Percentiles rank a stretch among this genome's conserved stretches.
Conservation (phyloP, 2,113 vertebrate species). For the Pongo pygmaeus region DNA sequence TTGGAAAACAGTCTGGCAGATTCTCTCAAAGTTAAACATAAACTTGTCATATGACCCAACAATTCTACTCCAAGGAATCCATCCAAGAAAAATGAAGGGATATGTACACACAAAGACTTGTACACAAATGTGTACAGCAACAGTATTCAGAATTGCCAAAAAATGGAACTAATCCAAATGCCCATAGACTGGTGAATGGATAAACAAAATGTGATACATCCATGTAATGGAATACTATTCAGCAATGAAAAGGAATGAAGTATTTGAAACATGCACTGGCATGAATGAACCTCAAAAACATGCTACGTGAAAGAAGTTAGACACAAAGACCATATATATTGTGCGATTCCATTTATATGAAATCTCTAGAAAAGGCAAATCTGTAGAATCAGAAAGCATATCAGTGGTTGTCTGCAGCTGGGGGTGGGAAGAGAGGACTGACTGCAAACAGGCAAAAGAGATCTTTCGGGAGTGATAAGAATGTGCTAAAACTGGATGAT, state of each 20-base stretch:
- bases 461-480: background rate
- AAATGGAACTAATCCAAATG: background rate
- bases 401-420: background rate
- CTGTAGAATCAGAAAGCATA: background rate
- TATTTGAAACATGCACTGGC: background rate
- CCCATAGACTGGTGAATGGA: background rate
- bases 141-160: background rate
- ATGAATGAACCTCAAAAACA: background rate
- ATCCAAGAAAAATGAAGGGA: background rate
- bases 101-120: background rate
- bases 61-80: background rate
- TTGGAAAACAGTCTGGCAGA: background rate
- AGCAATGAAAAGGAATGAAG: background rate
- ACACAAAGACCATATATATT: too few relatives aligned
- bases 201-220: background rate
- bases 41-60: background rate
- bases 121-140: background rate
- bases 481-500: background rate
- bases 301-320: background rate
- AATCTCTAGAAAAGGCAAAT: background rate
- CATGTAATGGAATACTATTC: background rate
- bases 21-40: background rate
- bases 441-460: background rate
- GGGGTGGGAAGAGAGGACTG: too few relatives aligned
- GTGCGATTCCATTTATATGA: background rate